phyloP scores from a whole-genome alignment of 2,888 invertebrate species.

The Timema podura region DNA sequence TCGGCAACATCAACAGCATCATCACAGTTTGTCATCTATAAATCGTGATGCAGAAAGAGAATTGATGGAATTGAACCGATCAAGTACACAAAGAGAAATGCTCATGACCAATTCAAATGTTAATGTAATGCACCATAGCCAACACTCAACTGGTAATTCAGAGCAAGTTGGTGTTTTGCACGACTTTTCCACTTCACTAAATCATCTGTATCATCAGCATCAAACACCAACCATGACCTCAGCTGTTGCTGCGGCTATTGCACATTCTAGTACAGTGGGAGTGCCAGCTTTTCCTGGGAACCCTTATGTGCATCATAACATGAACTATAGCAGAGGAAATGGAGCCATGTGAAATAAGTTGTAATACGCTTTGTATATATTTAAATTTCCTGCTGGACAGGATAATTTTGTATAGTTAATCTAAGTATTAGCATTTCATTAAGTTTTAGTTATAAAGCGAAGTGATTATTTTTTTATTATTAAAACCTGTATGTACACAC shows the following conservation, averaged over 20 bases:
- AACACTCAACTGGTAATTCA: conserved; percentile 14
- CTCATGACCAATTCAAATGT: conserved; percentile 11
- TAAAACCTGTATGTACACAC: too few relatives aligned
- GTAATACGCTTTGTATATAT: background rate
- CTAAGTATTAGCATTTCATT: too few relatives aligned
- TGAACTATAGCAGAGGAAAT: conserved; percentile 28
- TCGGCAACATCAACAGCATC: conserved; percentile 28
- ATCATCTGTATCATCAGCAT: conserved; percentile 27
- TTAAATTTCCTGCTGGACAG: too few relatives aligned
- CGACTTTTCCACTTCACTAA: conserved; percentile 25
- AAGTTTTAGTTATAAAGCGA: too few relatives aligned
- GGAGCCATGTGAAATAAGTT: conserved; percentile 25
- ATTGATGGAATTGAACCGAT: conserved; percentile 22
- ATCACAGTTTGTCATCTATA: conserved; percentile 17
- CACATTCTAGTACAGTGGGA: conserved; percentile 27
- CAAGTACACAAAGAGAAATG: conserved; percentile 18
- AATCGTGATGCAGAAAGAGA: conserved; percentile 23
- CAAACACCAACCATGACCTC: conserved; percentile 23
- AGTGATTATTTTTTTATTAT: too few relatives aligned
- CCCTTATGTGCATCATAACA: conserved; percentile 31
- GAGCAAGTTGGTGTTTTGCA: conserved; percentile 23
- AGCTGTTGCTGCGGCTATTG: conserved; percentile 30
- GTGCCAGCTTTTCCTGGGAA: conserved; percentile 33
- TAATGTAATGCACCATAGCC: conserved; percentile 21
- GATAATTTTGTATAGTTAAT: too few relatives aligned